Percentiles rank a stretch among this genome's conserved stretches.
These are phyloP conservation scores for Aplodontia rufa DNA, from an alignment of 2,113 vertebrate species.

Conservation along the genomic window DNA sequence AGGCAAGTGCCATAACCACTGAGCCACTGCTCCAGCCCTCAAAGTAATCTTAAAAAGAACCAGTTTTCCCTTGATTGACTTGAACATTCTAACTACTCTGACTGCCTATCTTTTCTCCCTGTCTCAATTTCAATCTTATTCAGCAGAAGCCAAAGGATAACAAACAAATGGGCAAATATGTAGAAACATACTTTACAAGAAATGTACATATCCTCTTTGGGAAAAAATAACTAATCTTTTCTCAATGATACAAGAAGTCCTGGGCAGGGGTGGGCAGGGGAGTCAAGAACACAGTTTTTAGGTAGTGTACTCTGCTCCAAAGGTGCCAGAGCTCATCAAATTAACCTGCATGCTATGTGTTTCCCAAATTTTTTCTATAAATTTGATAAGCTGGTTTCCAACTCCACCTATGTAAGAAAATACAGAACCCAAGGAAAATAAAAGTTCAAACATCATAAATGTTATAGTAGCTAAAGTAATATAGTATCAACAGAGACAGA, in stretches of 20 bases:
- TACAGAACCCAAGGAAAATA: not conserved
- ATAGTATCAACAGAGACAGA: not conserved
- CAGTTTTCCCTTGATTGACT: too few species aligned
- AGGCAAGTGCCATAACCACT: too few species aligned
- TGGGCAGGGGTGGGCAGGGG: not conserved
- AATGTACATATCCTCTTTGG: not conserved
- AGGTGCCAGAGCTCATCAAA: not conserved
- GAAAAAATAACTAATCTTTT: not conserved
- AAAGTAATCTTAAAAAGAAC: too few species aligned
- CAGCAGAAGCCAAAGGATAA: not conserved
- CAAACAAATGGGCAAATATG: not conserved
- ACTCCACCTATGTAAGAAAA: not conserved
- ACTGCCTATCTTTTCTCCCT: too few species aligned
- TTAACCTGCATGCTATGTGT: not conserved
- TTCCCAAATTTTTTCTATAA: not conserved
- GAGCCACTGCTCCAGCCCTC: too few species aligned
- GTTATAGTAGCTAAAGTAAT: not conserved
- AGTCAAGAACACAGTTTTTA: not conserved
- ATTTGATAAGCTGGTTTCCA: not conserved
- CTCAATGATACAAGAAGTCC: not conserved
- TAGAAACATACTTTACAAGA: not conserved
- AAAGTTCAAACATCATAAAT: slow-evolving; percentile 19
- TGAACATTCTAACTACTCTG: too few species aligned
- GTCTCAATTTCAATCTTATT: not conserved
- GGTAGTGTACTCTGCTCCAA: not conserved